Evolutionary conservation across 2,113 vertebrate genomes (phyloP).

Genomic region (Tinamus guttatus): DNA sequence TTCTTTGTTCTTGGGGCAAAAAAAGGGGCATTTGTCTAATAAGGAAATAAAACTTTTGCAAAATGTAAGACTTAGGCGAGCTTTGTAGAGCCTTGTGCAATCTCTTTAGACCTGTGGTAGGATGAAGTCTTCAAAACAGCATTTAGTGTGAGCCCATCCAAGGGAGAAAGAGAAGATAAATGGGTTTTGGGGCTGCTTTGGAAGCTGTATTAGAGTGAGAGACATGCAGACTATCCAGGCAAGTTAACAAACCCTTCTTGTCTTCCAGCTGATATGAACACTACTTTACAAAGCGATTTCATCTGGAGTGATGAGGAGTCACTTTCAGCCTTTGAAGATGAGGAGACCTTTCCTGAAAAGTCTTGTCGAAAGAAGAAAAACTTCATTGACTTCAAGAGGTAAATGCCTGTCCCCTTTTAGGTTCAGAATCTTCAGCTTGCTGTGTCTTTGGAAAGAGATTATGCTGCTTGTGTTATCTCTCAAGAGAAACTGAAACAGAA

Average conservation of each 20-base stretch:
- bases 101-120: neutral
- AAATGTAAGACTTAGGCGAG: neutral
- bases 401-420: neutral
- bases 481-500: no score
- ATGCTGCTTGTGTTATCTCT: neutral
- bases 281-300: conserved; percentile 78
- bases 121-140: neutral
- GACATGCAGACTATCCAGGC: neutral
- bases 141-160: neutral
- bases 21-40: neutral
- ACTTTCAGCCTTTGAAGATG: conserved; percentile 74
- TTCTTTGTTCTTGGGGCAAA: neutral
- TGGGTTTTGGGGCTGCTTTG: neutral
- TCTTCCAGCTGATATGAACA: conserved; percentile 60
- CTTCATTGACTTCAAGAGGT: conserved; percentile 85
- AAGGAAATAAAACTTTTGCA: neutral
- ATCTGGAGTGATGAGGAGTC: conserved; percentile 86
- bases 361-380: conserved; percentile 30
- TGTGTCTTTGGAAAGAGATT: neutral
- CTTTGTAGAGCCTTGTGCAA: neutral
- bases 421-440: neutral
- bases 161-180: neutral
- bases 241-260: neutral
- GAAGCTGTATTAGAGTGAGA: neutral
- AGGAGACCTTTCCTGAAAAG: conserved; percentile 5